Percentiles rank a stretch among this genome's conserved stretches.
Conservation (phyloP, 2,888 invertebrate genomes). For the Norana najaformis region DNA sequence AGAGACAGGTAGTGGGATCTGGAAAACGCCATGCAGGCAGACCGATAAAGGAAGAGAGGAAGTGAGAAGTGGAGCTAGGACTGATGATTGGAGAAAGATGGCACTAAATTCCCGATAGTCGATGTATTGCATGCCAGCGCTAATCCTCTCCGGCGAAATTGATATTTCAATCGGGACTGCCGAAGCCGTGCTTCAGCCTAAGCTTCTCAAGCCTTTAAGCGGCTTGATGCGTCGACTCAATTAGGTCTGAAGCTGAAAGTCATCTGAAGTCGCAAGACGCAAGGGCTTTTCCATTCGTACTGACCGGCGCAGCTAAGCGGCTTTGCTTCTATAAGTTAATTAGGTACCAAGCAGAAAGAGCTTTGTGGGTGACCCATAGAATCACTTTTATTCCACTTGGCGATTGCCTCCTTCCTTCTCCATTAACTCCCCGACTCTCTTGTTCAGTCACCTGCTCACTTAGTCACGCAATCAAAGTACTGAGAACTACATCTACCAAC, state of each 20-base stretch:
- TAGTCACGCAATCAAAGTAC: neutral
- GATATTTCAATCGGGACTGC: neutral
- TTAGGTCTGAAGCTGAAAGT: neutral
- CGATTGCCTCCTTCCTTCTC: neutral
- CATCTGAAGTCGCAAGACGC: neutral
- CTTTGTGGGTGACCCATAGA: neutral
- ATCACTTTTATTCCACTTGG: constrained; percentile 5
- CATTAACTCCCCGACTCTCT: neutral
- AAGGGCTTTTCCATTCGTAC: too few species aligned
- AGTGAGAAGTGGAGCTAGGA: constrained; percentile 19
- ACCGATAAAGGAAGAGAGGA: neutral
- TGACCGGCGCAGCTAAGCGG: neutral
- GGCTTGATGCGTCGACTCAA: constrained; percentile 22
- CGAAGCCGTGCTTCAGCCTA: neutral
- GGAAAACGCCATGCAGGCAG: neutral
- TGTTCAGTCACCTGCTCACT: neutral
- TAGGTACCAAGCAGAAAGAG: neutral
- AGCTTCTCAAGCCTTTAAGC: neutral
- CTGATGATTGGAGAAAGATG: neutral
- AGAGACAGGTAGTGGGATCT: neutral
- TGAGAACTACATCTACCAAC: neutral
- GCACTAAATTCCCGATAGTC: neutral
- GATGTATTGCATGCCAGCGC: neutral
- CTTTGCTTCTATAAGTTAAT: neutral
- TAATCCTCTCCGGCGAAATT: neutral